Percentiles rank a stretch among this genome's conserved stretches.
These are phyloP conservation scores for Dynastes grantii DNA, from an alignment of 2,888 invertebrate species.

Conservation along the genomic window DNA sequence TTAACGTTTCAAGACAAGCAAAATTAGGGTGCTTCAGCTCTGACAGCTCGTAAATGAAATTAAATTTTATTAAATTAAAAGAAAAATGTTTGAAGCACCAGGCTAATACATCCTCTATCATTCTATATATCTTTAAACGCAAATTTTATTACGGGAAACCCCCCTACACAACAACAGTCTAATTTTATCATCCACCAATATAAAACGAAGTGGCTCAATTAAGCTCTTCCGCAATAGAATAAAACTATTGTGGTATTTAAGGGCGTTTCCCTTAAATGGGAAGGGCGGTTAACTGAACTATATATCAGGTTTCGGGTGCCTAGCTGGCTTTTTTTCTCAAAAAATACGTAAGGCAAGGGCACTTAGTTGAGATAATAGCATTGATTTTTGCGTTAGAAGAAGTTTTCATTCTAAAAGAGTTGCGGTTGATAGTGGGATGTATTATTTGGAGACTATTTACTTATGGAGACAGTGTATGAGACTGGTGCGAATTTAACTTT, in stretches of 20 bases:
- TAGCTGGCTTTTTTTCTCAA: not conserved
- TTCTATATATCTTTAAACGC: not conserved
- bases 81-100: too few relatives aligned
- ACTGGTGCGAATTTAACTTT: too few relatives aligned
- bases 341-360: not conserved
- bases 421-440: too few relatives aligned
- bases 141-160: too few relatives aligned
- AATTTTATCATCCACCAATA: too few relatives aligned
- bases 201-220: not conserved
- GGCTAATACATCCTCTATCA: not conserved
- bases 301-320: not conserved
- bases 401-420: not conserved
- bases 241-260: not conserved
- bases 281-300: constrained; percentile 25
- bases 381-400: not conserved
- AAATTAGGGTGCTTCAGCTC: too few relatives aligned
- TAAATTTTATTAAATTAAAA: too few relatives aligned
- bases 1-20: too few relatives aligned
- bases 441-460: too few relatives aligned
- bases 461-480: too few relatives aligned
- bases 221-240: not conserved
- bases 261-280: not conserved
- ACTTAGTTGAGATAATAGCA: constrained; percentile 4
- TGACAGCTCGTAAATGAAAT: too few relatives aligned
- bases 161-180: too few relatives aligned